These are phyloP conservation scores for Callosobruchus maculatus DNA, from an alignment of 2,888 invertebrate genomes.

Conservation along the genomic window DNA sequence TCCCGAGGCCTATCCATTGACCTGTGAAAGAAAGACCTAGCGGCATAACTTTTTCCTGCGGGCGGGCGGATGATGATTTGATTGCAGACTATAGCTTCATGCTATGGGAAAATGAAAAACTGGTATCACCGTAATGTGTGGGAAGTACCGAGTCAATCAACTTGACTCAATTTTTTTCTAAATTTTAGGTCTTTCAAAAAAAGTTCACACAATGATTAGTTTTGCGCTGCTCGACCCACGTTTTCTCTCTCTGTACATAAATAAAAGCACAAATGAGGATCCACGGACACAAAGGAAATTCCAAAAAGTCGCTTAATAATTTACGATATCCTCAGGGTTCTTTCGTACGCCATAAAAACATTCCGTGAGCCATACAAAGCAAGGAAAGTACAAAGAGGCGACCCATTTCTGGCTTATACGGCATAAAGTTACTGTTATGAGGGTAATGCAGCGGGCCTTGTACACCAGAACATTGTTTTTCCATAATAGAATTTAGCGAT, in stretches of 20 bases:
- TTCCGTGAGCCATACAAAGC: neutral
- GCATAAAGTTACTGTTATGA: neutral
- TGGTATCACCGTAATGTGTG: no score
- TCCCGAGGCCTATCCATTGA: no score
- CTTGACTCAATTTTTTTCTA: no score
- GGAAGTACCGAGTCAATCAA: no score
- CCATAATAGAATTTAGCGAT: neutral
- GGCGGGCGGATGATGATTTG: no score
- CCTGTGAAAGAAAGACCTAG: no score
- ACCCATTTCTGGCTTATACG: neutral
- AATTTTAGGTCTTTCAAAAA: no score
- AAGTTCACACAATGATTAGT: no score
- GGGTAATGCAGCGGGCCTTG: neutral
- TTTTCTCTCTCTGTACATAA: neutral
- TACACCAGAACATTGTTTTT: neutral
- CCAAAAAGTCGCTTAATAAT: neutral
- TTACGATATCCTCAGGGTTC: neutral
- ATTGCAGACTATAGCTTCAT: no score
- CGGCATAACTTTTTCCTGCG: no score
- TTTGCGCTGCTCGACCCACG: neutral
- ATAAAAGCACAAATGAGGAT: neutral
- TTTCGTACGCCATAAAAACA: neutral
- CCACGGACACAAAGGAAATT: neutral
- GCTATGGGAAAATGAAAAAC: no score
- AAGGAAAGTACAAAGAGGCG: neutral